Conservation (phyloP, 2,113 vertebrate genomes). For the Budorcas taxicolor region DNA sequence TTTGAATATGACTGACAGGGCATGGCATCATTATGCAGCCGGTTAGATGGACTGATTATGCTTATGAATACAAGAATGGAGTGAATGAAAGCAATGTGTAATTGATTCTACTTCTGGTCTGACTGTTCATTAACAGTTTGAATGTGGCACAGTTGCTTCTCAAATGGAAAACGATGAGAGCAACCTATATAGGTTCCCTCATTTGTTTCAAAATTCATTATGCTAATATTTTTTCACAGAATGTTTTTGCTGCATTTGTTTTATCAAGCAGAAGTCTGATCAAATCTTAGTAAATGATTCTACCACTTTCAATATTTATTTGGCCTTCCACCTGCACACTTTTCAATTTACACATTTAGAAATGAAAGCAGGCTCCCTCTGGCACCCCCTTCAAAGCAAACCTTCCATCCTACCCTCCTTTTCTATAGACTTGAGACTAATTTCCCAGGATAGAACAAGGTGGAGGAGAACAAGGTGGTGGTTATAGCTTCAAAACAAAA, state of each 20-base stretch:
- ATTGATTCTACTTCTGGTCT: conserved; percentile 86
- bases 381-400: neutral
- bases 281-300: conserved; percentile 57
- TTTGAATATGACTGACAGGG: conserved; percentile 82
- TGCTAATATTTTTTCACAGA: conserved; percentile 53
- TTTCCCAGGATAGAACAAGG: conserved; percentile 42
- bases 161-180: conserved; percentile 19
- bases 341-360: conserved; percentile 58
- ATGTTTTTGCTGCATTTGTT: conserved; percentile 31
- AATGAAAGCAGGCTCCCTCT: neutral
- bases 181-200: conserved; percentile 50
- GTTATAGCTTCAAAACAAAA: conserved; percentile 18
- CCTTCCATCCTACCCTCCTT: neutral
- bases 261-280: conserved; percentile 31
- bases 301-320: conserved; percentile 29
- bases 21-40: conserved; percentile 81
- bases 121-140: conserved; percentile 84
- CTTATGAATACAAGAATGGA: conserved; percentile 83
- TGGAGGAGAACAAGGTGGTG: neutral
- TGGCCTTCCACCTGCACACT: conserved; percentile 46
- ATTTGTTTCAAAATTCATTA: conserved; percentile 66
- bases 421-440: conserved; percentile 34
- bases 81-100: conserved; percentile 81
- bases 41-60: conserved; percentile 78
- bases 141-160: conserved; percentile 53